Percentiles rank a stretch among this genome's conserved stretches.
Conservation (phyloP, 1,140 invertebrate species). For the Drosophila orosa region DNA sequence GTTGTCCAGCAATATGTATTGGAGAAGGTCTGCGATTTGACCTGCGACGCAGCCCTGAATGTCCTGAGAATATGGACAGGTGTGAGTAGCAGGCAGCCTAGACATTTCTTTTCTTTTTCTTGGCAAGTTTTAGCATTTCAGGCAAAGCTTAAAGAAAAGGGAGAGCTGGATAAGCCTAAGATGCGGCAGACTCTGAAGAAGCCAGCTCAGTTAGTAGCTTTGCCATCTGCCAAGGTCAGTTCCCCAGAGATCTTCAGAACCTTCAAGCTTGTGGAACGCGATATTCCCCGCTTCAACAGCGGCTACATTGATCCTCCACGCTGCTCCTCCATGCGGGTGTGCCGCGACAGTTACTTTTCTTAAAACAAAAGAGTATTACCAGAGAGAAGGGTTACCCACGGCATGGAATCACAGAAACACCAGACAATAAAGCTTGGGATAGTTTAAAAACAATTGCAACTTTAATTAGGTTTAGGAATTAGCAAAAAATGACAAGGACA, state of each 20-base stretch:
- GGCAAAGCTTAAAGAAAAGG: neutral
- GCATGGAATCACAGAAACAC: neutral
- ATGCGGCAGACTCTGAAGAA: neutral
- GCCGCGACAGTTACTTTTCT: constrained; percentile 66
- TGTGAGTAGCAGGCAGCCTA: constrained; percentile 23
- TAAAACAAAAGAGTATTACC: constrained; percentile 16
- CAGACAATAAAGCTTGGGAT: neutral
- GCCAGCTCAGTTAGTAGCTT: neutral
- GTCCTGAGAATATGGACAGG: constrained; percentile 25
- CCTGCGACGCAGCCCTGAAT: constrained; percentile 19
- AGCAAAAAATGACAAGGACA: constrained; percentile 29
- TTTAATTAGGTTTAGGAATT: constrained; percentile 64
- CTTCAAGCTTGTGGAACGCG: constrained; percentile 3
- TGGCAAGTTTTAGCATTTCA: neutral
- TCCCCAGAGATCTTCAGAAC: neutral
- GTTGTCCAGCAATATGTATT: constrained; percentile 57
- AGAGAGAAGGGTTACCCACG: neutral
- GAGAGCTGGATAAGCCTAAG: neutral
- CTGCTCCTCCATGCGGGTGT: constrained; percentile 59
- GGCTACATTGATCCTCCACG: constrained; percentile 57
- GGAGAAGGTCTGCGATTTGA: constrained; percentile 49
- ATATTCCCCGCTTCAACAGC: constrained; percentile 16
- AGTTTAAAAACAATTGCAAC: constrained; percentile 41
- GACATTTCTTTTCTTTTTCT: neutral
- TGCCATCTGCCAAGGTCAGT: neutral